These are phyloP conservation scores for Littorina saxatilis DNA, from an alignment of 1,140 invertebrate genomes.

Conservation along the genomic window DNA sequence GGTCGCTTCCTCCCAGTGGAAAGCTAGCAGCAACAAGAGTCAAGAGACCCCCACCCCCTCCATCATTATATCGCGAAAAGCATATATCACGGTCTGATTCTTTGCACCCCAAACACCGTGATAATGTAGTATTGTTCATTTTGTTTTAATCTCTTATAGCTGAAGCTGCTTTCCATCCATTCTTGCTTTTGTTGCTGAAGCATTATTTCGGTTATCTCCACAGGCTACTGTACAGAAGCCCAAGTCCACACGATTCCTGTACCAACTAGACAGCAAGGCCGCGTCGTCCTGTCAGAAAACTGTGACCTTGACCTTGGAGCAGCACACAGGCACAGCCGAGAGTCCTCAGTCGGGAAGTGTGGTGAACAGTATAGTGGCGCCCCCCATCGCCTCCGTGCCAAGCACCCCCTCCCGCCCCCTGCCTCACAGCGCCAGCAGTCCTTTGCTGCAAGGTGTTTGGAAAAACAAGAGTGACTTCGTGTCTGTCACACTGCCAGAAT, in stretches of 20 bases:
- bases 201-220: conserved; percentile 12
- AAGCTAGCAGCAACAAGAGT: too few relatives aligned
- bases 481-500: conserved; percentile 45
- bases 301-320: conserved; percentile 59
- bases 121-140: too few relatives aligned
- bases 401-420: conserved; percentile 36
- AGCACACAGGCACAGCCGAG: not conserved
- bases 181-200: too few relatives aligned
- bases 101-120: too few relatives aligned
- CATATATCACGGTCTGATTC: too few relatives aligned
- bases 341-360: conserved; percentile 9
- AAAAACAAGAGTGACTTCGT: conserved; percentile 32
- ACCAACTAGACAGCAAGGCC: conserved; percentile 53
- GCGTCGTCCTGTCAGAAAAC: conserved; percentile 59
- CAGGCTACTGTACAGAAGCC: conserved; percentile 66
- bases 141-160: too few relatives aligned
- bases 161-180: too few relatives aligned
- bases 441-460: conserved; percentile 45
- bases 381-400: not conserved
- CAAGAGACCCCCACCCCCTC: not conserved
- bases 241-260: conserved; percentile 57
- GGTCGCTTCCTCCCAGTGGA: too few relatives aligned
- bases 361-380: conserved; percentile 8
- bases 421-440: conserved; percentile 19
- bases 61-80: not conserved